These are phyloP conservation scores for Diadegma fenestrale DNA, from an alignment of 2,888 invertebrate genomes.

Conservation along the genomic window DNA sequence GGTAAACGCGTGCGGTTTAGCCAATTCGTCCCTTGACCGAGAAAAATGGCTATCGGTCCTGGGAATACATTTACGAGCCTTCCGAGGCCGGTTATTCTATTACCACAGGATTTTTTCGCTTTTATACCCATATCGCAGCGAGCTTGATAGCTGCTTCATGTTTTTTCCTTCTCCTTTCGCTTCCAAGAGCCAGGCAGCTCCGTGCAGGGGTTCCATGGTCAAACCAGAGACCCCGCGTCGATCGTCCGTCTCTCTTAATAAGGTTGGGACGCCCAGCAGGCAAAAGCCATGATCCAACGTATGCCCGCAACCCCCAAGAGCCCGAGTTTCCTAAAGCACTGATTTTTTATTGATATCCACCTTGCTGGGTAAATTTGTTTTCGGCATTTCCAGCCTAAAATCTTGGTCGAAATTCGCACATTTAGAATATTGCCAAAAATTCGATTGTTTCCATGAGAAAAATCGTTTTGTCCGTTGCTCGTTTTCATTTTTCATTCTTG, in stretches of 20 bases:
- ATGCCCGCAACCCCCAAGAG: conserved; percentile 5
- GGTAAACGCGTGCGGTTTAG: conserved; percentile 82
- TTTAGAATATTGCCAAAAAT: neutral
- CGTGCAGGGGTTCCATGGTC: conserved; percentile 48
- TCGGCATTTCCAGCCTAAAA: conserved; percentile 21
- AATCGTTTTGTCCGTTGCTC: neutral
- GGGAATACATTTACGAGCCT: conserved; percentile 85
- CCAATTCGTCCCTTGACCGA: conserved; percentile 84
- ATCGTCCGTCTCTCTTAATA: conserved; percentile 79
- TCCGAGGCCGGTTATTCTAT: conserved; percentile 84
- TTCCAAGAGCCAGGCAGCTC: conserved; percentile 30
- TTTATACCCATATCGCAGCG: conserved; percentile 79
- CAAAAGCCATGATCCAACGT: conserved; percentile 35
- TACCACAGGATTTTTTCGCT: conserved; percentile 83
- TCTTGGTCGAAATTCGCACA: neutral
- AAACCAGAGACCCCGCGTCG: conserved; percentile 68
- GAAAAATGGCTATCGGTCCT: conserved; percentile 84
- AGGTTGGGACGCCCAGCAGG: conserved; percentile 73
- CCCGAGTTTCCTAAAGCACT: conserved; percentile 50
- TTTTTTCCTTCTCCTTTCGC: conserved; percentile 35
- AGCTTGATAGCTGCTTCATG: conserved; percentile 63
- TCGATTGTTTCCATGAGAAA: neutral
- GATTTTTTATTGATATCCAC: conserved; percentile 64
- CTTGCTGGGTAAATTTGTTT: conserved; percentile 42
- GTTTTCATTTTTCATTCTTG: neutral